Evolutionary conservation across 64 coral and sea anemone species (phyloP), one percentile per base, ranked within the genome.

Genomic region (Stichodactyla mertensii): DNA sequence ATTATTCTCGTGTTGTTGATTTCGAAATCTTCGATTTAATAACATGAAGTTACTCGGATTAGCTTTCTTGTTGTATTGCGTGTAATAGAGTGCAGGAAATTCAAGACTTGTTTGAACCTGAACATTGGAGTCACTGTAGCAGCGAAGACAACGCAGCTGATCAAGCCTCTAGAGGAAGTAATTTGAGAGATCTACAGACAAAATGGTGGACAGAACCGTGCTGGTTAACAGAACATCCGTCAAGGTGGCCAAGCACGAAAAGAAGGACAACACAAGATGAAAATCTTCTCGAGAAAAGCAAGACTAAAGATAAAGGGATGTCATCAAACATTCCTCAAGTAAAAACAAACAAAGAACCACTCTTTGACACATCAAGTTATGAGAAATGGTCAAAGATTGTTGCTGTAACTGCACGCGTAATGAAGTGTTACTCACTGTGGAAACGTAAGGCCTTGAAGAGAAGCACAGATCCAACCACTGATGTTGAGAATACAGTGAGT

Each of bases 111-210:
- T n/a, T n/a, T n/a, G n/a, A n/a, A n/a, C 81, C 80, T 59, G 16
- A 89, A 18, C 81, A 84, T 15, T 89, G 88, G 80, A 58, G 51
- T 23, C 83, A 84, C 16, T 28, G 83, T 7, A 23, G n/a, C 11
- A 18, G 80, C 20, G 20, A 51, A 16, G 23, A 54, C 5, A 89
- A 84, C 51, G 60, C 88, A 6, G 80, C 81, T 24, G 88, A 89
- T 58, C 64, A 70, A 70, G 64, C 64, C 19, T 70, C 64, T 8
- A 70, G 64, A 24, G 64, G 64, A 70, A 70, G 64, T 70, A 70
- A 22, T 70, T 70, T 70, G 5, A 24, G 18, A 70, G 64, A 70
- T 70, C 64, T 70, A 22, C 64, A 70, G 64, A 70, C 4, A 20
- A 70, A 70, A 22, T 70, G 64, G 18, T 70, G 64, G 64, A 70